Conservation (phyloP, 2,113 vertebrate genomes). For the Myotis lucifugus region DNA sequence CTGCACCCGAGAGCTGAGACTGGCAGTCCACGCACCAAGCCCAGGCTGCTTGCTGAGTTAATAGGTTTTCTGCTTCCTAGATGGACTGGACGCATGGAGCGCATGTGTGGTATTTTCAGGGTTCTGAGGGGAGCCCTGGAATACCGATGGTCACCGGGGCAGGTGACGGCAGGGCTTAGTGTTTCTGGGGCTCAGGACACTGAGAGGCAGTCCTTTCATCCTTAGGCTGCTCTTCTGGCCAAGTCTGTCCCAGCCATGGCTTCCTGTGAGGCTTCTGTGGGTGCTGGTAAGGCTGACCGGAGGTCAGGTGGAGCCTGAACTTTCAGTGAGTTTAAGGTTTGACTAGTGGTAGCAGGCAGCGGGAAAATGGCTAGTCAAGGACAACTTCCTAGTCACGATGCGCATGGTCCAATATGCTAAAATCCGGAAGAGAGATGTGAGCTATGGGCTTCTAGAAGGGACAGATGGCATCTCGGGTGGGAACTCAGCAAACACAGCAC, state of each 20-base stretch:
- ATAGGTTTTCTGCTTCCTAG: slow-evolving; percentile 48
- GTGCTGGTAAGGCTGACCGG: not conserved
- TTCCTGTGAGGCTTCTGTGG: not conserved
- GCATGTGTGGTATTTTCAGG: not conserved
- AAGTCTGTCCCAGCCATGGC: rapidly evolving
- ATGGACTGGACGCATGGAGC: slow-evolving; percentile 39
- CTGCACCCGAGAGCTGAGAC: not conserved
- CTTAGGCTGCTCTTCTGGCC: not conserved
- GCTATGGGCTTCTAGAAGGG: not conserved
- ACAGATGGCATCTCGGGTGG: not conserved
- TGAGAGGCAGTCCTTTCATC: not conserved
- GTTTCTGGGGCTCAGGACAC: not conserved
- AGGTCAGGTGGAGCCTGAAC: not conserved
- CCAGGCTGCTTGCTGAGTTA: slow-evolving; percentile 35
- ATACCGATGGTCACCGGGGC: no score
- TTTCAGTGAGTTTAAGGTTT: not conserved
- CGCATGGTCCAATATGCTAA: no score
- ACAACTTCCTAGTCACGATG: not conserved
- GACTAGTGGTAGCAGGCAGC: not conserved
- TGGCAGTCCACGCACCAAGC: not conserved
- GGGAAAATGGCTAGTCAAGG: not conserved
- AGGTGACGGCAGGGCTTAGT: not conserved
- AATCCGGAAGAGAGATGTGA: not conserved
- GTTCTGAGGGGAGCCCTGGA: not conserved
- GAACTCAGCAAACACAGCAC: not conserved